Percentiles rank a stretch among this genome's conserved stretches.
Conservation (phyloP, 2,797 vertebrate species). For the Trachops cirrhosus region DNA sequence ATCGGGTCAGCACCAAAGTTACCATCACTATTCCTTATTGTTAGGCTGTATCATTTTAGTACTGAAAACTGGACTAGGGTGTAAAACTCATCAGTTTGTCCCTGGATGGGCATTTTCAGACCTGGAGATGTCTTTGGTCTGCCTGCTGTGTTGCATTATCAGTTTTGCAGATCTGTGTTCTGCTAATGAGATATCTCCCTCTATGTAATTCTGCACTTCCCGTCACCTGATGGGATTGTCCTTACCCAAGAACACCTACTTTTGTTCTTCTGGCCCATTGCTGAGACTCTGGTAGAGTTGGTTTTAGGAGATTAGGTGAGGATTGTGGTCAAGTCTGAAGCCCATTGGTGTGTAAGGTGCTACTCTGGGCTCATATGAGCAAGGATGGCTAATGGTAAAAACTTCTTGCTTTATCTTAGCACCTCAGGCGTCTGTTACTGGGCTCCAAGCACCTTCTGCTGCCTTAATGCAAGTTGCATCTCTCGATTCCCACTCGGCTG, state of each 20-base stretch:
- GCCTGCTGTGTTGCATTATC: not conserved
- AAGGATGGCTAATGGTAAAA: not conserved
- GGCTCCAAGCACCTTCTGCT: constrained; percentile 81
- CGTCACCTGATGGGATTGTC: not conserved
- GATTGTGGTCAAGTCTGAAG: not conserved
- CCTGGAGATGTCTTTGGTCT: not conserved
- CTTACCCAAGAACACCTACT: not conserved
- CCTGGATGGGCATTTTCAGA: not conserved
- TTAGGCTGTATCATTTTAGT: not conserved
- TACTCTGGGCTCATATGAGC: not conserved
- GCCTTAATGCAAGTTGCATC: constrained; percentile 87
- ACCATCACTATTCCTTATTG: not conserved
- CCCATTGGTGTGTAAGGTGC: not conserved
- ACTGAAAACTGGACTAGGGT: not conserved
- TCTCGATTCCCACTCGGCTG: constrained; percentile 82
- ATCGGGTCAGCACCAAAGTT: not conserved
- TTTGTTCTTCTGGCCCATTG: not conserved
- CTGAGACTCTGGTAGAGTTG: not conserved
- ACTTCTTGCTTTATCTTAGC: constrained; percentile 76
- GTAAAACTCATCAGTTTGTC: not conserved
- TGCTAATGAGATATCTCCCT: not conserved
- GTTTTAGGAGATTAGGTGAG: not conserved
- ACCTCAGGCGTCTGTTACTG: constrained; percentile 79
- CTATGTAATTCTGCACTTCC: not conserved
- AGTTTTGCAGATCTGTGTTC: not conserved